A percentile compares a stretch with the other conserved stretches of the same genome.
These are phyloP conservation scores for Coptodon rendalli DNA, from an alignment of 2,113 vertebrate genomes.

Conservation along the genomic window DNA sequence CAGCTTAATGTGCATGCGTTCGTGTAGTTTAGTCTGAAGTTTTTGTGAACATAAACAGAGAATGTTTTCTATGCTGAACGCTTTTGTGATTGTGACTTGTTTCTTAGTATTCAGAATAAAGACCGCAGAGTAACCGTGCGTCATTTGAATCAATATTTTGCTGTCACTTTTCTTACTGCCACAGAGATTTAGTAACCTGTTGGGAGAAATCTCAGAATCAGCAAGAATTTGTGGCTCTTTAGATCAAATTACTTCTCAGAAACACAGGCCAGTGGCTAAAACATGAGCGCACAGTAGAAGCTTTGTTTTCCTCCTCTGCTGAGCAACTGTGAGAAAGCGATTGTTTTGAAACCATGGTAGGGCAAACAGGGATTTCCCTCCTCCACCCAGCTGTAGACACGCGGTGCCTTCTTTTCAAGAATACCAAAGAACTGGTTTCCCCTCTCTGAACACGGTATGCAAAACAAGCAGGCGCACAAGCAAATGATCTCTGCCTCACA, in stretches of 20 bases:
- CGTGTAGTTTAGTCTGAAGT: neutral
- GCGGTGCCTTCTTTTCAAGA: conserved; percentile 22
- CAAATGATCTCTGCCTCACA: neutral
- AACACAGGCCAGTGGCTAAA: neutral
- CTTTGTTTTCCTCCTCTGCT: conserved; percentile 36
- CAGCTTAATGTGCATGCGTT: neutral
- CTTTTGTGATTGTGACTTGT: neutral
- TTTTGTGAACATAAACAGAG: neutral
- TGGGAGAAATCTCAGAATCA: neutral
- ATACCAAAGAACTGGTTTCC: conserved; percentile 52
- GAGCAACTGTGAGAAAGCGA: neutral
- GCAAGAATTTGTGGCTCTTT: neutral
- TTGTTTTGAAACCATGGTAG: conserved; percentile 69
- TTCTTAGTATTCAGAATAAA: neutral
- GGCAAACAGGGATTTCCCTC: conserved; percentile 47
- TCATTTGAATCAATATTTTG: neutral
- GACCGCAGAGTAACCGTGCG: neutral
- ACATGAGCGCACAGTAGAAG: conserved; percentile 10
- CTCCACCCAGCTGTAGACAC: conserved; percentile 33
- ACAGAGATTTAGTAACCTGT: neutral
- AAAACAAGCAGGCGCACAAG: neutral
- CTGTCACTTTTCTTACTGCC: neutral
- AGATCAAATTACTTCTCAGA: neutral
- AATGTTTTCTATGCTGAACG: neutral
- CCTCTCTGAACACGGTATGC: neutral